Evolutionary conservation across 2,797 vertebrate genomes (phyloP).

Genomic region (Neosilurus mollespiculum): DNA sequence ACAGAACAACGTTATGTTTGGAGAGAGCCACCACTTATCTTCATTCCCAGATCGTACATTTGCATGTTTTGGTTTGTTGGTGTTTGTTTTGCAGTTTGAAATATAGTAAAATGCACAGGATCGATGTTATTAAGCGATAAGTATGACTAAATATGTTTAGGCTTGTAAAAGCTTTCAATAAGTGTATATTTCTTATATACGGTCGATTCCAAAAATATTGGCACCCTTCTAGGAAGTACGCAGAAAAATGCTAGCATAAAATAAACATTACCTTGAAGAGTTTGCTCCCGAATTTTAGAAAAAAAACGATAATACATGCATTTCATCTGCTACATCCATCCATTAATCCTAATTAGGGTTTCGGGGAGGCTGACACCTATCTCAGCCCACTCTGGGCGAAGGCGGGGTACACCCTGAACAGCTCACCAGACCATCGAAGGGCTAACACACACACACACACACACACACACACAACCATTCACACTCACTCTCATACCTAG

Average conservation of each 20-base stretch:
- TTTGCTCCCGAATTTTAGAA: neutral
- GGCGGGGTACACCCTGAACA: no score
- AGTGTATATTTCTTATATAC: no score
- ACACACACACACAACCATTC: no score
- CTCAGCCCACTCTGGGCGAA: no score
- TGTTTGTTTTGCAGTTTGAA: neutral
- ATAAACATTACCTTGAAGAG: neutral
- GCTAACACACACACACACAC: no score
- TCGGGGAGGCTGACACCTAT: no score
- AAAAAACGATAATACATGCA: neutral
- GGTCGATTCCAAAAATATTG: slow-evolving; percentile 2
- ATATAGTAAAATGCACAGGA: neutral
- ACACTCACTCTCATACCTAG: no score
- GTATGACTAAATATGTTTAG: neutral
- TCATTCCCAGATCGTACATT: neutral
- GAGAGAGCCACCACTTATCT: neutral
- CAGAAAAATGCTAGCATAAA: neutral
- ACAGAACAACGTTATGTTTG: neutral
- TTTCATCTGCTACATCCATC: no score
- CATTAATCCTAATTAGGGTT: no score
- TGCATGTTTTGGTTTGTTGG: neutral
- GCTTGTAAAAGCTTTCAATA: neutral
- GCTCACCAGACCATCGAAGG: no score
- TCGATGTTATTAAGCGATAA: neutral
- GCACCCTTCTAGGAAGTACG: neutral